Evolutionary conservation across 2,797 vertebrate species (phyloP).

Genomic region (Pseudocheirus occidentalis): DNA sequence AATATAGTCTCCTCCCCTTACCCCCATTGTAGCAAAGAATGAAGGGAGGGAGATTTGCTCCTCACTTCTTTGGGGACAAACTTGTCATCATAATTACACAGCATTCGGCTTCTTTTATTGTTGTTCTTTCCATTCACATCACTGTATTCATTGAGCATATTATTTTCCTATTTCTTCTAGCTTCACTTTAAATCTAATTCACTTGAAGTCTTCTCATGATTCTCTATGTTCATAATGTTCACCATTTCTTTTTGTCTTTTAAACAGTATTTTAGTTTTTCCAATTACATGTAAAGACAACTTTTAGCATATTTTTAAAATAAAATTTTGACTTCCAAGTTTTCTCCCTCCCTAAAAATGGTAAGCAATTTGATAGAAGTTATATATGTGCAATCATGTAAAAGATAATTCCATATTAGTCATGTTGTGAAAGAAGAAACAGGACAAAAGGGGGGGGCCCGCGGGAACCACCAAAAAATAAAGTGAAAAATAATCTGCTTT

Average conservation of each 20-base stretch:
- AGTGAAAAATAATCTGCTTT: neutral
- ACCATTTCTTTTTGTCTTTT: neutral
- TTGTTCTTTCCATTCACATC: neutral
- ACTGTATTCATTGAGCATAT: neutral
- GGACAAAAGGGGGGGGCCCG: neutral
- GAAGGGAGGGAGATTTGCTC: neutral
- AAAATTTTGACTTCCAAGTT: neutral
- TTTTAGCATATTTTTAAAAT: neutral
- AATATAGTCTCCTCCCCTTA: neutral
- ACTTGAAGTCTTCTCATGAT: neutral
- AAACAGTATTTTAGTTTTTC: neutral
- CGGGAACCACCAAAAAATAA: neutral
- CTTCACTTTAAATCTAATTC: neutral
- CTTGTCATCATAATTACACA: neutral
- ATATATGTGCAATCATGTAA: neutral
- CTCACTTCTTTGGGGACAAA: neutral
- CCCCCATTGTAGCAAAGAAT: neutral
- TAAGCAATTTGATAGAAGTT: neutral
- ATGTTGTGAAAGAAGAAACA: neutral
- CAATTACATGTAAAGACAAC: neutral
- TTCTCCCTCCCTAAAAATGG: neutral
- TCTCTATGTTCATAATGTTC: neutral
- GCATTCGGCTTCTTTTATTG: neutral
- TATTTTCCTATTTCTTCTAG: neutral
- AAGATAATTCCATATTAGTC: neutral